Conservation (phyloP, 2,888 invertebrate species). For the Trichacis sp. region DNA sequence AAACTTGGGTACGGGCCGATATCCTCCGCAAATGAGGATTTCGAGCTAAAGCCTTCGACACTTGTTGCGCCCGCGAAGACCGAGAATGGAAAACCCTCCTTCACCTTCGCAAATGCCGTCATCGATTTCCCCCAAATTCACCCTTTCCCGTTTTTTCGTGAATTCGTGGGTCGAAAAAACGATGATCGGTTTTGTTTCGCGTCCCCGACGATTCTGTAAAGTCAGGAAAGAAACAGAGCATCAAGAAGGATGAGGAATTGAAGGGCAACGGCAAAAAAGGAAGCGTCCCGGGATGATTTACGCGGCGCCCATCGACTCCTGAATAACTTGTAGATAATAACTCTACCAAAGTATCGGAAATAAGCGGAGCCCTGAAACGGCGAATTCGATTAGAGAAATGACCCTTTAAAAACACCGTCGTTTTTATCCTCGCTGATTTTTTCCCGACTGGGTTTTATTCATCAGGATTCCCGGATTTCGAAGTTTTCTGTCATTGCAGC, state of each 20-base stretch:
- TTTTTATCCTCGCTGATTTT: neutral
- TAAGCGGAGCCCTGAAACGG: constrained; percentile 7
- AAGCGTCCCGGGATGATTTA: constrained; percentile 55
- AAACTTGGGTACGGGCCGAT: constrained; percentile 5
- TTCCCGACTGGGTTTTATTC: neutral
- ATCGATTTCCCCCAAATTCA: neutral
- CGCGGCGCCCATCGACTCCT: constrained; percentile 61
- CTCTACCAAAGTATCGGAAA: constrained; percentile 45
- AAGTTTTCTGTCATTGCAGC: no score
- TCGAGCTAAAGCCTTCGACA: constrained; percentile 16
- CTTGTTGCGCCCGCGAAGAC: constrained; percentile 13
- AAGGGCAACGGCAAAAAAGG: constrained; percentile 44
- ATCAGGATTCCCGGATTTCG: neutral
- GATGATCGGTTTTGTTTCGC: neutral
- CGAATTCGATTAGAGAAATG: constrained; percentile 12
- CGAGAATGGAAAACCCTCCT: constrained; percentile 6
- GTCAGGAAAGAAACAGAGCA: constrained; percentile 14
- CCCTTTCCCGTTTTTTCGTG: neutral
- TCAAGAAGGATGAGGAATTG: constrained; percentile 12
- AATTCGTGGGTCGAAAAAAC: no score
- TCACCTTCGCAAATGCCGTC: neutral
- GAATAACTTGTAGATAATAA: constrained; percentile 61
- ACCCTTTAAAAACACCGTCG: constrained; percentile 3
- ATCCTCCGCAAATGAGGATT: constrained; percentile 18
- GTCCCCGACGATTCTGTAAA: neutral